Conservation (phyloP, 2,113 vertebrate species). For the Progne subis region DNA sequence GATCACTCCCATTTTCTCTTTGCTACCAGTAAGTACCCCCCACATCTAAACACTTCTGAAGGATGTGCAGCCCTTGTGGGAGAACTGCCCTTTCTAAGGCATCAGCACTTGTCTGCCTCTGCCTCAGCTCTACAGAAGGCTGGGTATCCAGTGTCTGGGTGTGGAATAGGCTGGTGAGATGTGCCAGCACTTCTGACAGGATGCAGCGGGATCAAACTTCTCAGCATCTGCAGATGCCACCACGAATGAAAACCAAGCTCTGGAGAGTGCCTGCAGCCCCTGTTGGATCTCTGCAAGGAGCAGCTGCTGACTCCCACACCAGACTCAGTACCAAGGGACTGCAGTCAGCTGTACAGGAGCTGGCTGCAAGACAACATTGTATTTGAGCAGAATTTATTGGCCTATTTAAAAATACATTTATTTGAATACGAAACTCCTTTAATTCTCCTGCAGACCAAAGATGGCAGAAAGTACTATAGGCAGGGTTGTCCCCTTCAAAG, state of each 20-base stretch:
- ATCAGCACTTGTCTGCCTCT: accelerated
- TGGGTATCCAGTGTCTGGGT: background rate
- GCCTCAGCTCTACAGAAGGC: background rate
- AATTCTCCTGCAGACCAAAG: background rate
- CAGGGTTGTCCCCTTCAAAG: background rate
- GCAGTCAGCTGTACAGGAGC: background rate
- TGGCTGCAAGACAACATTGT: background rate
- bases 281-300: background rate
- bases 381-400: background rate
- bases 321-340: background rate
- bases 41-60: background rate
- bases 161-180: background rate
- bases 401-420: background rate
- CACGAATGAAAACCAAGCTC: background rate
- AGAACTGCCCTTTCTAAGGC: background rate
- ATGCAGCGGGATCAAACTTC: background rate
- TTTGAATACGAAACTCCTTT: background rate
- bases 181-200: background rate
- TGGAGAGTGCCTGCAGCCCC: background rate
- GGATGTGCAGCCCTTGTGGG: background rate
- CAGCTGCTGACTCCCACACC: conserved; percentile 33
- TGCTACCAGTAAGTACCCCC: background rate
- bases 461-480: background rate
- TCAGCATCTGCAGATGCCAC: background rate
- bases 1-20: background rate